Evolutionary conservation across 2,113 vertebrate genomes (phyloP).

Genomic region (Orientallactaga bullata): DNA sequence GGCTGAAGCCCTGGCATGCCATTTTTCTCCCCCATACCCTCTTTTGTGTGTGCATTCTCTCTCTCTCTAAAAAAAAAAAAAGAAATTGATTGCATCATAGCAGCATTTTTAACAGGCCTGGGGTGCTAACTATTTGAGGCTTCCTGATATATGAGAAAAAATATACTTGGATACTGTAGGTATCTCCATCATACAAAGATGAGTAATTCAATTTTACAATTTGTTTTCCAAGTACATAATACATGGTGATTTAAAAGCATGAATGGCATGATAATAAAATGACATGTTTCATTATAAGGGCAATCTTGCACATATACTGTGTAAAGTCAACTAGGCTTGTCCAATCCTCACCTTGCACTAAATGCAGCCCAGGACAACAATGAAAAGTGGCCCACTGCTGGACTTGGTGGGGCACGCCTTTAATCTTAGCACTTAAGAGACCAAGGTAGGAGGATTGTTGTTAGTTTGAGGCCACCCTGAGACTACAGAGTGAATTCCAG

Average conservation of each 20-base stretch:
- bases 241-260: not conserved
- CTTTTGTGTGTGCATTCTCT: too few relatives aligned
- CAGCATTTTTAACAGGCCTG: not conserved
- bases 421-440: too few relatives aligned
- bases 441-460: too few relatives aligned
- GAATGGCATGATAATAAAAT: slow-evolving; percentile 15
- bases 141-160: not conserved
- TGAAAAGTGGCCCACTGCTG: too few relatives aligned
- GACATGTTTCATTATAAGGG: not conserved
- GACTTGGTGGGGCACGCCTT: too few relatives aligned
- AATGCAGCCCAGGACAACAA: too few relatives aligned
- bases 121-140: not conserved
- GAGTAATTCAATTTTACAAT: not conserved
- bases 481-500: too few relatives aligned
- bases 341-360: too few relatives aligned
- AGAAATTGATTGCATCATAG: not conserved
- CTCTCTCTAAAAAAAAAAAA: too few relatives aligned
- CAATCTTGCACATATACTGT: not conserved
- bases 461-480: too few relatives aligned
- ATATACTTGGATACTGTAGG: not conserved
- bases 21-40: too few relatives aligned
- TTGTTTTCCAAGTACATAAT: slow-evolving; percentile 25
- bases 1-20: too few relatives aligned
- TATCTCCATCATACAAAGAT: not conserved
- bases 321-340: not conserved